Conservation (phyloP, 2,888 invertebrate genomes). For the Aspidapion aeneum region DNA sequence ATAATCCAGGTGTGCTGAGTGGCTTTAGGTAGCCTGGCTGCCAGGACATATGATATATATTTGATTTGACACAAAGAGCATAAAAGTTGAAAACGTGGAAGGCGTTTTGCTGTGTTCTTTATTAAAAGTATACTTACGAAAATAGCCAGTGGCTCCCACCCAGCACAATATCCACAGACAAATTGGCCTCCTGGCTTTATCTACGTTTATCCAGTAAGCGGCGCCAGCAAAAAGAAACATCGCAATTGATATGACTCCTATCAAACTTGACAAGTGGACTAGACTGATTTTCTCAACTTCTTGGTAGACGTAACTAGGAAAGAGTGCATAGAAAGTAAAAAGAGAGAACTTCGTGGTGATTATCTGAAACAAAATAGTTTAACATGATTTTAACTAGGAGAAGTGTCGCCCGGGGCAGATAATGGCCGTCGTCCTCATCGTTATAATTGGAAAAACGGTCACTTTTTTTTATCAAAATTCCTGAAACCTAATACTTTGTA, state of each 20-base stretch:
- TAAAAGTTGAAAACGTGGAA: no score
- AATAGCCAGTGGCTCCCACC: constrained; percentile 54
- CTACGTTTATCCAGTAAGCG: constrained; percentile 38
- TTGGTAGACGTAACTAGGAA: constrained; percentile 52
- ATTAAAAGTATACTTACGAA: constrained; percentile 50
- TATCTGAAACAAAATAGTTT: constrained; percentile 2
- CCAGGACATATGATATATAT: no score
- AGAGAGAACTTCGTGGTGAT: constrained; percentile 54
- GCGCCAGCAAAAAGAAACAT: constrained; percentile 36
- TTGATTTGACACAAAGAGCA: no score
- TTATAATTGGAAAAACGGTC: no score
- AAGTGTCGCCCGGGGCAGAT: no score
- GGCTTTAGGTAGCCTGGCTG: no score
- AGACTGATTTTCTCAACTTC: constrained; percentile 34
- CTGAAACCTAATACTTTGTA: no score
- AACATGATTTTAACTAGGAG: no score
- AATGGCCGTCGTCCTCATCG: no score
- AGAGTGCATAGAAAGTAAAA: constrained; percentile 52
- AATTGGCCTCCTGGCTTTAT: constrained; percentile 38
- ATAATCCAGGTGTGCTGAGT: no score
- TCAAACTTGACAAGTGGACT: constrained; percentile 33
- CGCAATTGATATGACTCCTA: constrained; percentile 37
- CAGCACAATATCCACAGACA: constrained; percentile 48
- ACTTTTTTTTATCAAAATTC: no score
- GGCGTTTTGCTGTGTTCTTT: no score